Base-by-base conservation (phyloP, 2,797 vertebrate species). In the Orestias chungarensis region DNA sequence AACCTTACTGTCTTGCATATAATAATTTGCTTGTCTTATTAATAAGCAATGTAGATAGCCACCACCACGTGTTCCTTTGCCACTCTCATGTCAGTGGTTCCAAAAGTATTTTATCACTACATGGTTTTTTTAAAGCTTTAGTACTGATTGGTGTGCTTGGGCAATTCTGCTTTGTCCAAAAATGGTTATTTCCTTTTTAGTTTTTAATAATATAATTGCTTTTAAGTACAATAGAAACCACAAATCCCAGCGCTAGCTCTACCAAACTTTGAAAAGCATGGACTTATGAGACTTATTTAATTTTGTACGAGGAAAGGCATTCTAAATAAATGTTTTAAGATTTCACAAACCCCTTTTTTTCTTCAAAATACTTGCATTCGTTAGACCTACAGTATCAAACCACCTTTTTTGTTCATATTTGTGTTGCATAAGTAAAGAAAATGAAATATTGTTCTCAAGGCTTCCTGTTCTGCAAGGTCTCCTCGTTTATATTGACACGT, bases 391-490 rank as follows among this genome's bases (percentile, higher is more conserved):
- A 47, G 18, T 23, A 7, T 12, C 61, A 73, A 73, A 57, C 78
- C 78, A 82, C 78, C 66, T 82, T 35, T 75, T 81, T 73, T 86
- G 82, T 86, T 80, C 35, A 17, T 43, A 35, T 77, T 84, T 73
- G 54, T 70, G 75, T 64, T 86, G 27, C 71, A 85, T 73, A 77
- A 84, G 64, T 29, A 31, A 84, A 75, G 84, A 86, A 70, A 78
- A 2, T 67, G 38, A 72, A 86, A 86, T 88, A 91, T 90, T 91
- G 87, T 93, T 87, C 75, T 59, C 38, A 65, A 59, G 71, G 49
- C 84, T 90, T 92, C 91, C 92, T 90, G 79, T 3, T 3, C 38
- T 65, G 62, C 83, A 71, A 52, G 82, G 29, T 33, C 91, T 81
- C 84, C 64, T 66, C 73, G 66, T 79, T 91, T 43, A 31, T 85